Conservation (phyloP, 92 coral and sea anemone genomes). For the Phenganax subtilis region DNA sequence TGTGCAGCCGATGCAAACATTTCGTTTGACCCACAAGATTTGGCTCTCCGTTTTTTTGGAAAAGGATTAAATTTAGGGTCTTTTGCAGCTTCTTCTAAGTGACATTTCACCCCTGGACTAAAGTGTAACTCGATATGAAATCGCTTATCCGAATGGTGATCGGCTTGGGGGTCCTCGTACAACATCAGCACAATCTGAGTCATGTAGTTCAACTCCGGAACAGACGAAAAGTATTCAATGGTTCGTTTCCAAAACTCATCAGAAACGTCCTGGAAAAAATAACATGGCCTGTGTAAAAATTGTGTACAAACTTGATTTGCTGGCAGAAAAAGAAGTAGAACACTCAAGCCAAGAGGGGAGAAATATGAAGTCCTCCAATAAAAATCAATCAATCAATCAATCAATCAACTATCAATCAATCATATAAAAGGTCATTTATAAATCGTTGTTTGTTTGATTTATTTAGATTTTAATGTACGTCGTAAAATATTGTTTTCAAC, state of each 20-base stretch:
- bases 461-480: no score
- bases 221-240: slow-evolving; percentile 62
- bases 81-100: slow-evolving; percentile 11
- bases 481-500: no score
- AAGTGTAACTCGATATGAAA: slow-evolving; percentile 90
- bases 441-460: no score
- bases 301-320: no score
- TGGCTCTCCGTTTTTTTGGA: background rate
- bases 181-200: slow-evolving; percentile 89
- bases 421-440: background rate
- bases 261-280: slow-evolving; percentile 46
- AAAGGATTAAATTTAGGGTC: background rate
- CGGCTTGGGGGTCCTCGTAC: slow-evolving; percentile 94
- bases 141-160: slow-evolving; percentile 62
- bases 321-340: background rate
- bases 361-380: background rate
- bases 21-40: background rate
- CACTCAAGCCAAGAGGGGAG: background rate
- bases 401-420: no score
- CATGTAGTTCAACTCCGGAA: slow-evolving; percentile 95
- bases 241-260: slow-evolving; percentile 90
- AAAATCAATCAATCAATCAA: no score
- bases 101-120: slow-evolving; percentile 63
- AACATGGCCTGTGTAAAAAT: no score
- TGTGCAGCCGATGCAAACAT: no score